These are phyloP conservation scores for Carollia perspicillata DNA, from an alignment of 2,113 vertebrate genomes.

Conservation along the genomic window DNA sequence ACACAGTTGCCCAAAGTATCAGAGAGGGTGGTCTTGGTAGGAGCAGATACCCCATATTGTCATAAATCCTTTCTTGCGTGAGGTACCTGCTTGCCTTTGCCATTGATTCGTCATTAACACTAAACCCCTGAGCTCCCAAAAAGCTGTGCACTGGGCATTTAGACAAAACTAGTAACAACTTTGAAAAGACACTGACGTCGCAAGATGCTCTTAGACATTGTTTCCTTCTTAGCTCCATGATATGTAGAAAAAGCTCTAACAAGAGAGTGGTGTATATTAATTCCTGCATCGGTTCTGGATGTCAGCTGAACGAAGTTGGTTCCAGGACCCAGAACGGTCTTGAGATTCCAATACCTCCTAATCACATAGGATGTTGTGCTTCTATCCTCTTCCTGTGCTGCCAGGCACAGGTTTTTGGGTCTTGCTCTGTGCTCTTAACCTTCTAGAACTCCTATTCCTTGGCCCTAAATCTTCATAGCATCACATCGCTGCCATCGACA, in stretches of 20 bases:
- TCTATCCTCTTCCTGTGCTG: neutral
- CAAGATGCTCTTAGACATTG: neutral
- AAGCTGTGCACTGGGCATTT: neutral
- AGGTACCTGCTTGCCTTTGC: neutral
- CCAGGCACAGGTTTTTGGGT: neutral
- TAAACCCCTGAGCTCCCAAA: neutral
- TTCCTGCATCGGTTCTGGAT: neutral
- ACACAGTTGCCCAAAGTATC: neutral
- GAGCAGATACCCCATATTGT: neutral
- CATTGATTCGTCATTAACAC: neutral
- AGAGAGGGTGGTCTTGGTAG: neutral
- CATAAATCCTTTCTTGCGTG: neutral
- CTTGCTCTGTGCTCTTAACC: neutral
- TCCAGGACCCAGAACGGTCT: neutral
- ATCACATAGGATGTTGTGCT: neutral
- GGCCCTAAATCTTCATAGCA: neutral
- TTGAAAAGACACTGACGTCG: neutral
- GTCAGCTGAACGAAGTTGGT: neutral
- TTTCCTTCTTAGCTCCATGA: neutral
- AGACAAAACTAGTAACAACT: neutral
- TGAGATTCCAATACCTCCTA: neutral
- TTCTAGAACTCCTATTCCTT: constrained; percentile 18
- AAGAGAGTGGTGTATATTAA: neutral
- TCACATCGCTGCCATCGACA: neutral
- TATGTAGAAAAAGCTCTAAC: neutral